A percentile compares a stretch with the other conserved stretches of the same genome.
These are phyloP conservation scores for Miichthys miiuy DNA, from an alignment of 2,797 vertebrate species.

Conservation along the genomic window DNA sequence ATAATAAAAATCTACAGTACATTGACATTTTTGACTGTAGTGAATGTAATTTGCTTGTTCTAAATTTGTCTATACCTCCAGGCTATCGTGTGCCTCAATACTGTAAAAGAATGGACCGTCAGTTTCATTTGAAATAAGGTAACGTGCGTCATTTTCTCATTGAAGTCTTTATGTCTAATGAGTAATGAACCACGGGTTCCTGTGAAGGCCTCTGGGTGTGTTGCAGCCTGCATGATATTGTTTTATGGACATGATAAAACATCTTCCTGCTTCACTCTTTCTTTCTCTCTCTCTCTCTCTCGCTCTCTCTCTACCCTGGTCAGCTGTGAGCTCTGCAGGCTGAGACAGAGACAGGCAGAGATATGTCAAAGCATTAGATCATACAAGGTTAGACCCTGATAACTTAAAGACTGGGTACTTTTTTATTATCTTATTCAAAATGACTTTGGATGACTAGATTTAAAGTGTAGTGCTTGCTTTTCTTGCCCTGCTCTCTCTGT, in stretches of 20 bases:
- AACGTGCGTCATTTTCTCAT: not conserved
- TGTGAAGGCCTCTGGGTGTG: conserved; percentile 13
- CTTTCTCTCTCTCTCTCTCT: no score
- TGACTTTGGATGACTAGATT: not conserved
- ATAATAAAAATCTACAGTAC: not conserved
- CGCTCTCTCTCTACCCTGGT: not conserved
- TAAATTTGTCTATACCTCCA: not conserved
- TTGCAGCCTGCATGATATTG: conserved; percentile 1
- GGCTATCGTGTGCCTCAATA: not conserved
- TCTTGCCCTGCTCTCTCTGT: conserved; percentile 1
- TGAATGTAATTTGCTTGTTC: not conserved
- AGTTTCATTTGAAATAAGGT: not conserved
- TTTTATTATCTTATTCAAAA: not conserved
- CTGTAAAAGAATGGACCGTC: not conserved
- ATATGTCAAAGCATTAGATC: not conserved
- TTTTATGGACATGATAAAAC: conserved; percentile 22
- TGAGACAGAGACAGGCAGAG: not conserved
- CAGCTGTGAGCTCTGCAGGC: not conserved
- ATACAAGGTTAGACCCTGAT: not conserved
- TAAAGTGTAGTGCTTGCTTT: no score
- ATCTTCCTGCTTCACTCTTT: not conserved
- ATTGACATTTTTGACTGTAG: not conserved
- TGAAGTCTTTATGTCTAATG: not conserved
- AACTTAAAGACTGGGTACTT: not conserved
- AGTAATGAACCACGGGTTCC: not conserved